Evolutionary conservation across 2,113 vertebrate species (phyloP).

Genomic region (Scartelaos histophorus): DNA sequence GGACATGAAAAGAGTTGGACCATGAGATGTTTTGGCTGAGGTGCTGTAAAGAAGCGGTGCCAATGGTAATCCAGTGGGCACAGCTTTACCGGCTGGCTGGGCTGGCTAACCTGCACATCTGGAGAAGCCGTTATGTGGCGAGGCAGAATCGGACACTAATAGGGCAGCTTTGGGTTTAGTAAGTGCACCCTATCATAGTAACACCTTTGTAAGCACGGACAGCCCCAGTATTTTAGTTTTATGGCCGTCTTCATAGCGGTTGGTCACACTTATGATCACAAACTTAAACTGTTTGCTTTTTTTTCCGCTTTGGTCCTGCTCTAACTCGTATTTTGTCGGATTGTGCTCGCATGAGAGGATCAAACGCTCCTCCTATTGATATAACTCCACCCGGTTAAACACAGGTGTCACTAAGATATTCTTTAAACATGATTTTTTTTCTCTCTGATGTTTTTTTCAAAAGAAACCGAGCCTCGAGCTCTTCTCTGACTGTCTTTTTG

Average conservation of each 20-base stretch:
- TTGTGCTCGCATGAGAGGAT: conserved; percentile 57
- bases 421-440: conserved; percentile 73
- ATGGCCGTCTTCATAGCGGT: conserved; percentile 38
- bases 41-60: conserved; percentile 44
- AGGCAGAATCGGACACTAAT: conserved; percentile 58
- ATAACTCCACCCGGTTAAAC: conserved; percentile 70
- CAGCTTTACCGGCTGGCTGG: conserved; percentile 47
- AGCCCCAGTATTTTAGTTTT: conserved; percentile 55
- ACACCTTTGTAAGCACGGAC: conserved; percentile 64
- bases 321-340: conserved; percentile 49
- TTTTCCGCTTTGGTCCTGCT: conserved; percentile 45
- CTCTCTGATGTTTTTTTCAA: conserved; percentile 53
- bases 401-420: conserved; percentile 72
- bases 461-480: conserved; percentile 39
- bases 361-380: conserved; percentile 70
- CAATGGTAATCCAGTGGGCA: conserved; percentile 50
- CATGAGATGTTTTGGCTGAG: conserved; percentile 45
- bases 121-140: conserved; percentile 63
- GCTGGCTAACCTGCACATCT: conserved; percentile 62
- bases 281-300: conserved; percentile 45
- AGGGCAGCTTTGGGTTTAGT: conserved; percentile 49
- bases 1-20: conserved; percentile 43
- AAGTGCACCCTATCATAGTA: conserved; percentile 55
- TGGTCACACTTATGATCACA: conserved; percentile 32
- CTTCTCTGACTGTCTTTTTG: conserved; percentile 47